A percentile compares a stretch with the other conserved stretches of the same genome.
Evolutionary conservation across 2,888 invertebrate species (phyloP).

Genomic region (Ornithoptera priamus): DNA sequence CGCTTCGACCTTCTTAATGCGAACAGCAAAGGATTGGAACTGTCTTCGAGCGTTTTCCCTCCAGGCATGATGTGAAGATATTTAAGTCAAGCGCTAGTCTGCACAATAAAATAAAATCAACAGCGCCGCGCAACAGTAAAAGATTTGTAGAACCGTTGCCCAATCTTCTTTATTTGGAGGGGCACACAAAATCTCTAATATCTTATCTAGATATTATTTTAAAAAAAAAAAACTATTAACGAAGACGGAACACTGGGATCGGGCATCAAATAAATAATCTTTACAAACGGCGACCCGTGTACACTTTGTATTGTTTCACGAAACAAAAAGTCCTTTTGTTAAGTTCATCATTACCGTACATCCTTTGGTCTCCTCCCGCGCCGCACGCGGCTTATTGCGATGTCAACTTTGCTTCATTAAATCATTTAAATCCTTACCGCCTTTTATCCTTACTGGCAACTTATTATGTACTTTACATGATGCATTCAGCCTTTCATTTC

Average conservation of each 20-base stretch:
- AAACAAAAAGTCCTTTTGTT: conserved; percentile 30
- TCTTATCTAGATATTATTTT: neutral
- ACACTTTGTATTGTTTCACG: conserved; percentile 25
- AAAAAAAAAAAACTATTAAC: no score
- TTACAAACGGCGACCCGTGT: conserved; percentile 26
- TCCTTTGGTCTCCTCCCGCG: conserved; percentile 18
- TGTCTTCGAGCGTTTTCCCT: no score
- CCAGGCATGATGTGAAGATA: no score
- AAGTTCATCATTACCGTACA: conserved; percentile 26
- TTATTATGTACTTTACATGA: conserved; percentile 22
- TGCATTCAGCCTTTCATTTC: conserved; percentile 18
- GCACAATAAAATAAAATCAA: no score
- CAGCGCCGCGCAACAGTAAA: no score
- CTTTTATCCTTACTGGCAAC: conserved; percentile 28
- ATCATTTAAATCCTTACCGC: conserved; percentile 17
- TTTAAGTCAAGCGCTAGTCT: no score
- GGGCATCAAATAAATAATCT: conserved; percentile 27
- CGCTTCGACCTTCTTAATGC: no score
- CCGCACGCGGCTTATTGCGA: conserved; percentile 8
- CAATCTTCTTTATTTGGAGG: no score
- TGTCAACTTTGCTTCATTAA: conserved; percentile 22
- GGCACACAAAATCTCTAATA: neutral
- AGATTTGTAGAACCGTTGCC: no score
- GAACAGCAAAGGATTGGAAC: no score
- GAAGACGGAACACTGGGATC: neutral